These are phyloP conservation scores for Monochamus saltuarius DNA, from an alignment of 1,140 invertebrate species.

Conservation along the genomic window DNA sequence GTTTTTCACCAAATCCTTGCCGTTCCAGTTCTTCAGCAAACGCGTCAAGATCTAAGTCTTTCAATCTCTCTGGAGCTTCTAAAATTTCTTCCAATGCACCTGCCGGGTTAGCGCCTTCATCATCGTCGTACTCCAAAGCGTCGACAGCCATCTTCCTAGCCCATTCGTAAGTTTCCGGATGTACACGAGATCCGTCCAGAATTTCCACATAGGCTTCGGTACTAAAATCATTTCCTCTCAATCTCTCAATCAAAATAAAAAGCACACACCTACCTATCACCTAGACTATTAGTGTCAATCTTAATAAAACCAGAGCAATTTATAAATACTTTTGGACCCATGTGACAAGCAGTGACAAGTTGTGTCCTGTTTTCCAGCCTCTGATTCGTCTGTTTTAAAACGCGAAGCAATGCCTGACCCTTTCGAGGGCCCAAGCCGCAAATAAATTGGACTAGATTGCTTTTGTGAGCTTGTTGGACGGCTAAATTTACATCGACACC, in stretches of 20 bases:
- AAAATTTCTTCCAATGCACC: constrained; percentile 96
- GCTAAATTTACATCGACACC: constrained; percentile 98
- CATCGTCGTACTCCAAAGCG: constrained; percentile 97
- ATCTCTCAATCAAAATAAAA: not conserved
- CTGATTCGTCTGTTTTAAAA: constrained; percentile 91
- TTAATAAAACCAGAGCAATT: constrained; percentile 99
- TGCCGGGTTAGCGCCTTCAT: constrained; percentile 93
- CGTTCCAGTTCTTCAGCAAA: constrained; percentile 97
- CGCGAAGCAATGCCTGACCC: constrained; percentile 85
- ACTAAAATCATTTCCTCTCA: constrained; percentile 51
- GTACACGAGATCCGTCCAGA: constrained; percentile 94
- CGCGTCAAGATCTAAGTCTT: constrained; percentile 97
- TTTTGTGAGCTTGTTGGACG: constrained; percentile 82
- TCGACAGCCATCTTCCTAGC: constrained; percentile 99
- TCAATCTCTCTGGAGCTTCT: constrained; percentile 90
- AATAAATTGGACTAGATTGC: constrained; percentile 94
- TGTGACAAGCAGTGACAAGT: constrained; percentile 90
- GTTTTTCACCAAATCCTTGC: constrained; percentile 68
- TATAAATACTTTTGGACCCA: constrained; percentile 98
- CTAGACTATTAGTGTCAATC: constrained; percentile 90
- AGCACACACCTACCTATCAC: constrained; percentile 65
- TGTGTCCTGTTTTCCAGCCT: constrained; percentile 93
- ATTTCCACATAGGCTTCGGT: constrained; percentile 95
- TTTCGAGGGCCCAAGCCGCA: constrained; percentile 97
- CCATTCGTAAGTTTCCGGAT: constrained; percentile 99